A percentile compares a stretch with the other conserved stretches of the same genome.
phyloP scores from a whole-genome alignment of 2,113 vertebrate genomes.

The Ondatra zibethicus region DNA sequence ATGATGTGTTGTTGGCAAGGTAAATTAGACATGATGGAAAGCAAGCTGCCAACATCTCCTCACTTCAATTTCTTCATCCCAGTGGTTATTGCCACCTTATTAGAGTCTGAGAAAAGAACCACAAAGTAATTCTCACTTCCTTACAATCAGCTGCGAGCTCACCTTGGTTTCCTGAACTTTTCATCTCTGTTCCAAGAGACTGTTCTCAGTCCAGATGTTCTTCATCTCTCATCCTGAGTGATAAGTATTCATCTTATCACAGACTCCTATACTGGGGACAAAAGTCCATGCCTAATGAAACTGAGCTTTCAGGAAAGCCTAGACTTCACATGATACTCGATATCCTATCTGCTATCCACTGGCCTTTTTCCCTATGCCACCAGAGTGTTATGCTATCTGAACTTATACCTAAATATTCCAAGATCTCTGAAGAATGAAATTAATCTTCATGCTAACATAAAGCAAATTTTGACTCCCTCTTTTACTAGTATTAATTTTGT shows the following conservation, averaged over 20 bases:
- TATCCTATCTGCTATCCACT: neutral
- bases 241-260: neutral
- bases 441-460: neutral
- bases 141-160: neutral
- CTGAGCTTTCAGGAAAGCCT: neutral
- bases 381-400: neutral
- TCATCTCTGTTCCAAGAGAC: neutral
- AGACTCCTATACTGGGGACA: neutral
- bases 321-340: neutral
- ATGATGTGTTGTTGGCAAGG: neutral
- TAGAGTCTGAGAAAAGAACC: conserved; percentile 51
- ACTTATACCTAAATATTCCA: neutral
- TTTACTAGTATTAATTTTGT: neutral
- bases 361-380: neutral
- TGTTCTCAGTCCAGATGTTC: neutral
- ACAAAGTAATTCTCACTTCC: conserved; percentile 53
- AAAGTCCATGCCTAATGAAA: neutral
- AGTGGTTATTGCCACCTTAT: neutral
- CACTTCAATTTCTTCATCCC: neutral
- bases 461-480: neutral
- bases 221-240: neutral
- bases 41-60: neutral
- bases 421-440: neutral
- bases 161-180: neutral
- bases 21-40: neutral